Base-by-base conservation (phyloP, 2,888 invertebrate species). In the Heliconius sara region DNA sequence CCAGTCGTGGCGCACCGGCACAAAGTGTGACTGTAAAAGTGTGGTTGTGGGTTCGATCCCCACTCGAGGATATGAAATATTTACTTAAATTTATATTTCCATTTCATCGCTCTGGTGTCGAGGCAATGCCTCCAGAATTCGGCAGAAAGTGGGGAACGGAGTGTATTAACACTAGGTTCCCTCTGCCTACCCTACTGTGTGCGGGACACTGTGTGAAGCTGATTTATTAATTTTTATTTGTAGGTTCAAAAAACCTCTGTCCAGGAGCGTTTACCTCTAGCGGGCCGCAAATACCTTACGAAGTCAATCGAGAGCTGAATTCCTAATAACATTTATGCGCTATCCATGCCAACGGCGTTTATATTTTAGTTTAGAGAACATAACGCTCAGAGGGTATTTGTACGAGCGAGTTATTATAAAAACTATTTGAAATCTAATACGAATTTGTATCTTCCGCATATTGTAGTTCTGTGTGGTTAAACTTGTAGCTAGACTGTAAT, bases 251-350 rank as follows among this genome's bases (percentile, higher is more conserved):
- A 81, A 82, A 80, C 82, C 76, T 81, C 83, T 81, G 60, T 73
- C 79, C 79, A 77, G 78, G 83, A 84, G 63, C 81, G 79, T 83
- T 83, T 84, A 85, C 85, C 84, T 83, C 80, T 82, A 83, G 81
- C 83, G 78, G 81, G 71, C 78, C 81, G 82, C 84, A 81, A 85
- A 81, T 80, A 80, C 82, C 82, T 80, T 76, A 71, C 68, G 74
- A 71, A 80, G 83, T 84, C 82, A 84, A 82, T 81, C 85, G 84
- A 83, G 84, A 82, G 74, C 78, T 84, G 84, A 84, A 86, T 85
- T 81, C 83, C 82, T 83, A 84, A 84, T 84, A 83, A 81, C 82
- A 80, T 84, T 84, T 84, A 84, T 84, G 81, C 82, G 81, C 81
- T 84, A 79, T 83, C 83, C 83, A 85, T 85, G 86, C 85, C 85